These are phyloP conservation scores for Gryon sp. DNA, from an alignment of 1,140 invertebrate species.

Conservation along the genomic window DNA sequence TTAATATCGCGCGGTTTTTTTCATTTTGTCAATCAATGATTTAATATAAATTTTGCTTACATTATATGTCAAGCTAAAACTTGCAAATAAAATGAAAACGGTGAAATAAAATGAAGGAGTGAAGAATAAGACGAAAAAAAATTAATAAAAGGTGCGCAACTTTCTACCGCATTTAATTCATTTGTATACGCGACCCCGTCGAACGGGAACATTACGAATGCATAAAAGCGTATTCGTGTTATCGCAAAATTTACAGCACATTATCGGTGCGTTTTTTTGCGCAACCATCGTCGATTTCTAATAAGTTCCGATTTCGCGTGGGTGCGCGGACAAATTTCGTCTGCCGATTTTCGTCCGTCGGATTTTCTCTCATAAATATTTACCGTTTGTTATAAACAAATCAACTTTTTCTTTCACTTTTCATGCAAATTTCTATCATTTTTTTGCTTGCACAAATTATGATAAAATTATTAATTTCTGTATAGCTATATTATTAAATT, in stretches of 20 bases:
- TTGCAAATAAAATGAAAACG: slow-evolving; percentile 14
- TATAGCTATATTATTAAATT: too few relatives aligned
- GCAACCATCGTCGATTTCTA: background rate
- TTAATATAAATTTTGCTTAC: slow-evolving; percentile 13
- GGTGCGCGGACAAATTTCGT: background rate
- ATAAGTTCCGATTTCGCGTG: background rate
- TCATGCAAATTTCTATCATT: background rate
- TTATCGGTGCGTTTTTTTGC: slow-evolving; percentile 6
- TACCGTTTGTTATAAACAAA: background rate
- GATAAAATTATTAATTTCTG: too few relatives aligned
- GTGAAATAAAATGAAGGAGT: too few relatives aligned
- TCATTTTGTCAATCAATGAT: slow-evolving; percentile 9
- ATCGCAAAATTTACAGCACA: slow-evolving; percentile 11
- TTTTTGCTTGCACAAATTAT: too few relatives aligned
- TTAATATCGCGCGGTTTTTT: slow-evolving; percentile 19
- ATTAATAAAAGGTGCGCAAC: slow-evolving; percentile 35
- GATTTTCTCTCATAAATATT: slow-evolving; percentile 30
- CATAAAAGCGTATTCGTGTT: slow-evolving; percentile 45
- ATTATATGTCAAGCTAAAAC: slow-evolving; percentile 29
- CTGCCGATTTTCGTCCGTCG: background rate
- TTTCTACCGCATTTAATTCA: slow-evolving; percentile 43
- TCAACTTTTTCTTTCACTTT: background rate
- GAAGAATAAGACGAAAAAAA: too few relatives aligned
- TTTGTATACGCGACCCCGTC: slow-evolving; percentile 8
- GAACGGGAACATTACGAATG: slow-evolving; percentile 39